Percentiles rank a stretch among this genome's conserved stretches.
phyloP scores from a whole-genome alignment of 2,797 vertebrate species.

The Triplophysa bombifrons region DNA sequence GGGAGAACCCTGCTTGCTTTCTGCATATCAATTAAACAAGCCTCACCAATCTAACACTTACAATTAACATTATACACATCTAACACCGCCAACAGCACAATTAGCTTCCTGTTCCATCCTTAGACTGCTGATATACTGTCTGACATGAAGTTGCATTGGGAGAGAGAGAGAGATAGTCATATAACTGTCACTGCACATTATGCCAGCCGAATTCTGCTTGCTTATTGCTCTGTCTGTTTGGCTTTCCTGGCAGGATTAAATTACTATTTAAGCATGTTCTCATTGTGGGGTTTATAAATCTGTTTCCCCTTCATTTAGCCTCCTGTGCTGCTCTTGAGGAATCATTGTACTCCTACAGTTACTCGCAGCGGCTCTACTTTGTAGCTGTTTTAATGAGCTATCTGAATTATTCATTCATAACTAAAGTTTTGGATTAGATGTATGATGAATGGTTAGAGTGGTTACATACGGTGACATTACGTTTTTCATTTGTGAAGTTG shows the following conservation, averaged over 20 bases:
- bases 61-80: conserved; percentile 56
- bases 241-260: conserved; percentile 42
- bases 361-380: conserved; percentile 27
- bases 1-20: conserved; percentile 53
- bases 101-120: conserved; percentile 42
- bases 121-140: conserved; percentile 35
- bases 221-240: conserved; percentile 44
- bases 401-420: conserved; percentile 49
- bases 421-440: conserved; percentile 41
- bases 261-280: conserved; percentile 35
- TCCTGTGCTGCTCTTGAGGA: conserved; percentile 10
- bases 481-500: neutral
- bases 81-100: conserved; percentile 38
- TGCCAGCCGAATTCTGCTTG: conserved; percentile 45
- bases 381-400: conserved; percentile 42
- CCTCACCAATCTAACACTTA: conserved; percentile 44
- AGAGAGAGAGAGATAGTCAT: conserved; percentile 19
- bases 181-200: conserved; percentile 47
- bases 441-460: conserved; percentile 38
- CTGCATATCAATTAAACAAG: conserved; percentile 55
- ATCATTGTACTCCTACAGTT: conserved; percentile 15
- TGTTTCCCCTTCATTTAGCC: conserved; percentile 25
- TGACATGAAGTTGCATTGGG: conserved; percentile 42
- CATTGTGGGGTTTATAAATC: conserved; percentile 42
- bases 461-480: neutral